Percentiles rank a stretch among this genome's conserved stretches.
These are phyloP conservation scores for Andricus quercusramuli DNA, from an alignment of 2,888 invertebrate species.

Conservation along the genomic window DNA sequence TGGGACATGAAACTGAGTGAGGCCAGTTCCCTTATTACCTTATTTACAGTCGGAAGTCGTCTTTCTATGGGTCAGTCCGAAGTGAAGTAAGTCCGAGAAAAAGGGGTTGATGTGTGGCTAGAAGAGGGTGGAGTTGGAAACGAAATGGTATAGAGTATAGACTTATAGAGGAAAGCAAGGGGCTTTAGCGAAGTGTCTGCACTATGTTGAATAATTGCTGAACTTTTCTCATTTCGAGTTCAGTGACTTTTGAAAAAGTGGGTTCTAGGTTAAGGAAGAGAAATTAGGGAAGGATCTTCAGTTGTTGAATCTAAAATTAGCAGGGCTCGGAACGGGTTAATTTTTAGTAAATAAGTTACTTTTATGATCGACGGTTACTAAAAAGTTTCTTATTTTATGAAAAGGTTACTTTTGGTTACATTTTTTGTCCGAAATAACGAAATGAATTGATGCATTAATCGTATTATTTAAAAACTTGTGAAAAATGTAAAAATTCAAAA, in stretches of 20 bases:
- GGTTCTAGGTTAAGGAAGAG: background rate
- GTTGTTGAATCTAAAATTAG: background rate
- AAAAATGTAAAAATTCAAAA: no score
- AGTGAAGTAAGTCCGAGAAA: background rate
- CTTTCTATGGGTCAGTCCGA: background rate
- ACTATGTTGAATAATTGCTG: background rate
- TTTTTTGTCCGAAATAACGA: no score
- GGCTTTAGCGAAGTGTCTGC: background rate
- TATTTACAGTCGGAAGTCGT: conserved; percentile 15
- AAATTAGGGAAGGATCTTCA: background rate
- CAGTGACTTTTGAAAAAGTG: background rate
- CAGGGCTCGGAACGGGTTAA: no score
- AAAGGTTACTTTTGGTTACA: no score
- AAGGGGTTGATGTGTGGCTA: conserved; percentile 22
- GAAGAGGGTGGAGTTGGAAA: background rate
- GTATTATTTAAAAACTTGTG: no score
- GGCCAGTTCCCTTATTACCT: conserved; percentile 37
- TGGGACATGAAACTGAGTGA: conserved; percentile 10
- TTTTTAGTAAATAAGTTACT: no score
- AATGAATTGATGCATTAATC: no score
- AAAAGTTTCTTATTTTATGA: no score
- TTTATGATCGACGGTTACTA: no score
- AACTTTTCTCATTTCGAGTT: background rate
- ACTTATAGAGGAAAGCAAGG: background rate
- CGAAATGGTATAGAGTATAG: no score